A percentile compares a stretch with the other conserved stretches of the same genome.
Conservation (phyloP, 1,140 invertebrate species). For the Aphaenogaster ashmeadi region DNA sequence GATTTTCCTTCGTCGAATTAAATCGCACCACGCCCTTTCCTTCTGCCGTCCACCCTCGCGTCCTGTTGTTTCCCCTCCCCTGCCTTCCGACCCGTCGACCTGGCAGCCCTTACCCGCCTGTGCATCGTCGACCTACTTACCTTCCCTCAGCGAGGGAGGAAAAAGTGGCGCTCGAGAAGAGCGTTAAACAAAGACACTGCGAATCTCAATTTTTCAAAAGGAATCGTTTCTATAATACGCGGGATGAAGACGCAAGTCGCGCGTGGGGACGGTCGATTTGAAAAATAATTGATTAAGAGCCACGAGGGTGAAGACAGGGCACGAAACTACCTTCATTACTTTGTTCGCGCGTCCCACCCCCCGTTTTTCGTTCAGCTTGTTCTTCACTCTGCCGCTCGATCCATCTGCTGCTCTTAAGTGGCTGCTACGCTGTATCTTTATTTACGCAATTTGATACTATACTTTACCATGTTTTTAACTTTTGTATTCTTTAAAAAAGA, state of each 20-base stretch:
- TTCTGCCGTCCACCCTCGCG: constrained; percentile 20
- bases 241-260: neutral
- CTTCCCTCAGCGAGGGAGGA: neutral
- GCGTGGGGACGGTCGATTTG: constrained; percentile 12
- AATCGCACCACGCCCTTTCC: constrained; percentile 32
- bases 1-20: constrained; percentile 60
- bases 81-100: neutral
- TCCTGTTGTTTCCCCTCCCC: neutral
- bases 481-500: neutral
- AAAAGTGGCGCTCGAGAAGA: constrained; percentile 19
- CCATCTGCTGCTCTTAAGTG: constrained; percentile 11
- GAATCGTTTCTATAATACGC: neutral
- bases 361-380: constrained; percentile 8
- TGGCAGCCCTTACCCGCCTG: constrained; percentile 38
- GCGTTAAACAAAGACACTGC: constrained; percentile 13
- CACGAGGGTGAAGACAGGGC: constrained; percentile 30
- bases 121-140: constrained; percentile 66
- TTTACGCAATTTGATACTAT: constrained; percentile 3
- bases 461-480: constrained; percentile 18
- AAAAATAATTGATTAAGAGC: constrained; percentile 72
- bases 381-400: neutral
- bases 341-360: constrained; percentile 3
- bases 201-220: constrained; percentile 67
- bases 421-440: constrained; percentile 33
- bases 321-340: constrained; percentile 43